These are phyloP conservation scores for Perodicticus potto DNA, from an alignment of 2,797 vertebrate species.

Conservation along the genomic window DNA sequence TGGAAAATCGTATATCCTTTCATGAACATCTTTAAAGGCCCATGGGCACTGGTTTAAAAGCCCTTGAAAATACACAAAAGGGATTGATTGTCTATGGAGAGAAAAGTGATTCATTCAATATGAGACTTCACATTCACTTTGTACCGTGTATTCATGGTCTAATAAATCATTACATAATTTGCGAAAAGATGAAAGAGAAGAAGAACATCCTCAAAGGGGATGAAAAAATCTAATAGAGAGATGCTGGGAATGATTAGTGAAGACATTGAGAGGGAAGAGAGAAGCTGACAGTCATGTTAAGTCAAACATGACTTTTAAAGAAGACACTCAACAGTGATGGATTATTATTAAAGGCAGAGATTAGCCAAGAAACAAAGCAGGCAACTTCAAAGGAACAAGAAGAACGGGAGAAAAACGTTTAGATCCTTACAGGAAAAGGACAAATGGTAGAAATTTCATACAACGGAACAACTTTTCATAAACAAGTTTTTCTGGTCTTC, in stretches of 20 bases:
- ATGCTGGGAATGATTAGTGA: slow-evolving; percentile 56
- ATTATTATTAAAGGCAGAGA: slow-evolving; percentile 64
- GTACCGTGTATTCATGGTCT: slow-evolving; percentile 55
- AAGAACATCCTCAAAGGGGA: slow-evolving; percentile 64
- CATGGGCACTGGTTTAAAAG: not conserved
- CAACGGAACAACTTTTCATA: not conserved
- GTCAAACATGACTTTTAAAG: slow-evolving; percentile 77
- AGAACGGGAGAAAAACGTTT: not conserved
- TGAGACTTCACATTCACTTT: slow-evolving; percentile 27
- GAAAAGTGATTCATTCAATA: slow-evolving; percentile 19
- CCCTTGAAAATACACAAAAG: not conserved
- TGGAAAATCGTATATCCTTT: not conserved
- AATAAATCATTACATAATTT: slow-evolving; percentile 78
- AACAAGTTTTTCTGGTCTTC: not conserved
- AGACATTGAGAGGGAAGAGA: slow-evolving; percentile 78
- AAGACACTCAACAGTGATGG: slow-evolving; percentile 70
- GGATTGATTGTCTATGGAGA: not conserved
- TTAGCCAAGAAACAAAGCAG: slow-evolving; percentile 71
- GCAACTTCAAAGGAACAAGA: slow-evolving; percentile 71
- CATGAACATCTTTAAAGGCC: not conserved
- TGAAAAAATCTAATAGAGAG: slow-evolving; percentile 69
- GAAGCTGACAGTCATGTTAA: slow-evolving; percentile 73
- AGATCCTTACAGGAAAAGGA: slow-evolving; percentile 51
- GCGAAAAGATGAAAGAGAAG: slow-evolving; percentile 79
- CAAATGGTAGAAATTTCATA: slow-evolving; percentile 3